Conservation (phyloP, 1,140 invertebrate species). For the Hypothenemus hampei region DNA sequence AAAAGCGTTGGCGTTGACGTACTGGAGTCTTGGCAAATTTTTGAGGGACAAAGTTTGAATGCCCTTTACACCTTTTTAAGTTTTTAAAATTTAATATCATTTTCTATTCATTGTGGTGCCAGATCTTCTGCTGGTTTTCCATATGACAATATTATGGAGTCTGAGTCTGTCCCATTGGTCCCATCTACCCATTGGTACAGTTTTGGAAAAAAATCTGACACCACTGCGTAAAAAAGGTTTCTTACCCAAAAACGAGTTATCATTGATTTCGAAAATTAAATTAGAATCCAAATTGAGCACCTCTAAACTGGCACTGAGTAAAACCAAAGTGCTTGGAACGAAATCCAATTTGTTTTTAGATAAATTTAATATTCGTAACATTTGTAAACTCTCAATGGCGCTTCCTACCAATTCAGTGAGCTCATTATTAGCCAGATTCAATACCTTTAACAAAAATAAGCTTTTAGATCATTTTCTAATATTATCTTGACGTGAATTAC, state of each 20-base stretch:
- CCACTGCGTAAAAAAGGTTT: too few relatives aligned
- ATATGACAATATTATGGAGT: too few relatives aligned
- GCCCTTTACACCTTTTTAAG: slow-evolving; percentile 49
- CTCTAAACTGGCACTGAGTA: slow-evolving; percentile 49
- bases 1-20: slow-evolving; percentile 51
- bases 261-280: slow-evolving; percentile 50
- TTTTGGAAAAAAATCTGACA: too few relatives aligned
- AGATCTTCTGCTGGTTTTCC: too few relatives aligned
- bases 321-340: slow-evolving; percentile 51
- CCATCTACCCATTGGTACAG: too few relatives aligned
- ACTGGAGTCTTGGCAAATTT: slow-evolving; percentile 50
- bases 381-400: slow-evolving; percentile 46
- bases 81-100: too few relatives aligned
- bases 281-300: slow-evolving; percentile 55
- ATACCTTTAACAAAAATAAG: slow-evolving; percentile 48
- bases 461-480: background rate
- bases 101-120: too few relatives aligned
- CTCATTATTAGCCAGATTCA: slow-evolving; percentile 56
- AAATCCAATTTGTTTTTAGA: slow-evolving; percentile 53
- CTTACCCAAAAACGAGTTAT: slow-evolving; percentile 54
- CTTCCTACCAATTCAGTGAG: slow-evolving; percentile 47
- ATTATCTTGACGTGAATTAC: slow-evolving; percentile 37
- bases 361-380: slow-evolving; percentile 51
- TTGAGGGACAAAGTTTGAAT: slow-evolving; percentile 53
- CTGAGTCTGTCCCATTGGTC: too few relatives aligned